Conservation (phyloP, 1,140 invertebrate species). For the Scaptomyza hsui region DNA sequence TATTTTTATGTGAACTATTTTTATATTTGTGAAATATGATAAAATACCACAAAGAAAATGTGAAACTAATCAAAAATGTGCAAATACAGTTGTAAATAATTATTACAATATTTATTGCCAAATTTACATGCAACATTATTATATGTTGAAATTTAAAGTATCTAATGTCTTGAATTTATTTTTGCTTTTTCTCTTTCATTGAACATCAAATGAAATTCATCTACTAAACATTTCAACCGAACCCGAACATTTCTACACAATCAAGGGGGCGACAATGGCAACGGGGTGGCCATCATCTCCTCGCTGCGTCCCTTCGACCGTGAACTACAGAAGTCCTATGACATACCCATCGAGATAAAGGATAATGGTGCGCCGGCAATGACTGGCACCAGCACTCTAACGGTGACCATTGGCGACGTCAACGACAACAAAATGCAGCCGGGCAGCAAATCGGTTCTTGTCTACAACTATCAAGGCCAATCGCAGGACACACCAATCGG, state of each 20-base stretch:
- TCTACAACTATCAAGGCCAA: constrained; percentile 89
- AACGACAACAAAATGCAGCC: constrained; percentile 90
- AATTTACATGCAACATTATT: too few relatives aligned
- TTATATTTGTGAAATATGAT: too few relatives aligned
- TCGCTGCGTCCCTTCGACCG: constrained; percentile 88
- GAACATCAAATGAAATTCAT: constrained; percentile 31
- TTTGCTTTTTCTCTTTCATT: neutral
- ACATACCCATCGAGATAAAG: constrained; percentile 88
- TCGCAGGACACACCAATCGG: constrained; percentile 88
- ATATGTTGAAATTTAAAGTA: constrained; percentile 3
- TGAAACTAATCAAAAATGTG: too few relatives aligned
- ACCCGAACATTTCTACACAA: constrained; percentile 4
- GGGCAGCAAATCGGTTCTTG: constrained; percentile 88
- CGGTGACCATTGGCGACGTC: constrained; percentile 88
- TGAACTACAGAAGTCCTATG: constrained; percentile 87
- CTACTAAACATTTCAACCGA: constrained; percentile 17
- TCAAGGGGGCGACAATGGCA: constrained; percentile 86
- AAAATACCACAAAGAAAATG: neutral
- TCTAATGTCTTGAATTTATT: constrained; percentile 21
- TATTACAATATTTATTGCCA: too few relatives aligned
- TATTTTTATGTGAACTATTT: too few relatives aligned
- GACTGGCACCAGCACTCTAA: constrained; percentile 88
- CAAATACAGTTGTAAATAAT: too few relatives aligned
- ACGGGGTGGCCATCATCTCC: constrained; percentile 87
- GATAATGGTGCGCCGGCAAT: constrained; percentile 85